A percentile compares a stretch with the other conserved stretches of the same genome.
Conservation (phyloP, 2,797 vertebrate species). For the Florisuga fusca region DNA sequence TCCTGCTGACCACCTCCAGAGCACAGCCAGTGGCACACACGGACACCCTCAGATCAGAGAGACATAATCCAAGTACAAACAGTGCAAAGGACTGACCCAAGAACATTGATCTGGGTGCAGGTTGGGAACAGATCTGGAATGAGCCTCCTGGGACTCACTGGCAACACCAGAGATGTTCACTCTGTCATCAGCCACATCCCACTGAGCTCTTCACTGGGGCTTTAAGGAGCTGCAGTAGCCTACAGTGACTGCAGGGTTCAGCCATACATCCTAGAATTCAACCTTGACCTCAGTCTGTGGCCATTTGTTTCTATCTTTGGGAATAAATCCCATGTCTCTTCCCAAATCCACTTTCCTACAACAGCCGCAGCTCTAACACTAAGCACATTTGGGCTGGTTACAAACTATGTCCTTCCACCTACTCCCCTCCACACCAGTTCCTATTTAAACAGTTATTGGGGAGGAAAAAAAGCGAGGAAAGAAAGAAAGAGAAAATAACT, state of each 20-base stretch:
- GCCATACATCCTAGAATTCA: background rate
- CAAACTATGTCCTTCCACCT: background rate
- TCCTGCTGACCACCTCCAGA: background rate
- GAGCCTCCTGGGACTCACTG: background rate
- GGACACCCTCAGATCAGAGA: rapidly evolving
- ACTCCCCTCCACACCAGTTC: background rate
- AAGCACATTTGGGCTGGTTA: background rate
- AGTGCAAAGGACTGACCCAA: background rate
- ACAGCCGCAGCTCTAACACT: background rate
- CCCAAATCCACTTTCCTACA: conserved; percentile 13
- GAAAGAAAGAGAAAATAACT: background rate
- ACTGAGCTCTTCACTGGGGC: background rate
- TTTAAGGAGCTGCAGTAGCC: background rate
- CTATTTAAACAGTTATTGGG: background rate
- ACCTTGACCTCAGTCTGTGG: background rate
- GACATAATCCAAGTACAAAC: rapidly evolving
- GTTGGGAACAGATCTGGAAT: background rate
- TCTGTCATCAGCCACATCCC: background rate
- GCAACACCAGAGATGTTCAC: background rate
- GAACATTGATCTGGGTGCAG: rapidly evolving
- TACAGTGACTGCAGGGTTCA: background rate
- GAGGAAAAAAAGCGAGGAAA: rapidly evolving
- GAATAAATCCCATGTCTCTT: background rate
- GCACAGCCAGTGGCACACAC: rapidly evolving
- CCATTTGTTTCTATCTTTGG: background rate